Evolutionary conservation across 2,797 vertebrate genomes (phyloP).

Genomic region (Trichosurus vulpecula): DNA sequence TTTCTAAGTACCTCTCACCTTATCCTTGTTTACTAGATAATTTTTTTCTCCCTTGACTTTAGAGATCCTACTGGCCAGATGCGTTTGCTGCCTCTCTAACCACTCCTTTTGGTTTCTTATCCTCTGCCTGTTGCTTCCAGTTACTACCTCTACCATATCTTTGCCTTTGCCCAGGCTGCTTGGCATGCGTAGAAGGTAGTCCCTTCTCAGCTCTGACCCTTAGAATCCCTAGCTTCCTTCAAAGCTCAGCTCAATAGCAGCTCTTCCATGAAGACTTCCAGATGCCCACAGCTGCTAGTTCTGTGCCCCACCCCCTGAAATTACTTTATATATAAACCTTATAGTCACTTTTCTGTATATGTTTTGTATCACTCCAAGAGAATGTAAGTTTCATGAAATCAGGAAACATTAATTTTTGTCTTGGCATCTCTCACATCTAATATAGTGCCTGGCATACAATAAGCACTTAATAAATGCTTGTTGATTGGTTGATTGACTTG

Average conservation of each 20-base stretch:
- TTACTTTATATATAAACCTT: neutral
- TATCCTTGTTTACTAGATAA: neutral
- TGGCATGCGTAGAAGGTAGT: neutral
- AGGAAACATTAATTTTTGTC: too few relatives aligned
- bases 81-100: neutral
- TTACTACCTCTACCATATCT: neutral
- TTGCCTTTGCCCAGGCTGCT: neutral
- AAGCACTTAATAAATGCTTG: neutral
- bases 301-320: neutral
- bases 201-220: neutral
- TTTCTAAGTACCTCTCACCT: neutral
- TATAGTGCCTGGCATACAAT: neutral
- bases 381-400: too few relatives aligned
- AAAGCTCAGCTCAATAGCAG: neutral
- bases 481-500: too few relatives aligned
- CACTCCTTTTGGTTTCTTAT: neutral
- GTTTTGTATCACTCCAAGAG: too few relatives aligned
- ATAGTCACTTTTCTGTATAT: neutral
- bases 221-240: neutral
- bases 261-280: neutral
- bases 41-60: neutral
- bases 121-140: neutral
- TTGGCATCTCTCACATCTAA: too few relatives aligned
- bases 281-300: neutral
- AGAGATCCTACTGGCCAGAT: neutral